Evolutionary conservation across 2,113 vertebrate species (phyloP), one percentile per base, ranked within the genome.

Genomic region (Lepus timidus): DNA sequence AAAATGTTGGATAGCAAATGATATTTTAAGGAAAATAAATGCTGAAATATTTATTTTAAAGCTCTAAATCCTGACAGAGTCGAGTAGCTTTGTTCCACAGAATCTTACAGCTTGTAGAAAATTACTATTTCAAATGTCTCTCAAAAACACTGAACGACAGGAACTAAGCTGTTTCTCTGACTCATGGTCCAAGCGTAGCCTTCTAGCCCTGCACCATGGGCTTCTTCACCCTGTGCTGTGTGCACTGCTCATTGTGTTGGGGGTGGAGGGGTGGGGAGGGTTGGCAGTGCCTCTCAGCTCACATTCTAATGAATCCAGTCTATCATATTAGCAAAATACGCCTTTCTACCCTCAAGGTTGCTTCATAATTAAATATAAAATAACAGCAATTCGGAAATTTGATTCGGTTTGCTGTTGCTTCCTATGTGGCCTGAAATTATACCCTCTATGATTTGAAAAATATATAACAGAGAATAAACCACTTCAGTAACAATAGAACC

Each of bases 341-440:
- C 61, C 49, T 96, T 96, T 96, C 82, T 96, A 88, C 97, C 95
- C 95, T 96, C 90, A 94, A 97, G 95, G 92, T 96, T 97, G 61
- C 88, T 95, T 95, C 44, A 91, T 97, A 94, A 97, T 96, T 97
- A 94, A 96, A 97, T 97, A 93, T 93, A 96, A 88, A 91, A 96
- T 96, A 96, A 86, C 82, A 95, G 65, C 58, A 85, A 84, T 90
- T 96, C 49, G n/a, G 51, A 97, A 93, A 97, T 94, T 96, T 91
- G 90, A 96, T 96, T 97, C 58, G 94, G 78, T 52, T 94, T 95
- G n/a, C 70, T 85, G 36, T 94, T 90, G 68, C 87, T 95, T 94
- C 94, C 92, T 94, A 61, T 85, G 82, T 96, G 95, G 61, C 89
- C 75, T 96, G 94, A 91, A 96, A 96, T 93, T 90, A 73, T 62